Evolutionary conservation across 1,140 invertebrate species (phyloP).

Genomic region (Drosophila mojavensis): DNA sequence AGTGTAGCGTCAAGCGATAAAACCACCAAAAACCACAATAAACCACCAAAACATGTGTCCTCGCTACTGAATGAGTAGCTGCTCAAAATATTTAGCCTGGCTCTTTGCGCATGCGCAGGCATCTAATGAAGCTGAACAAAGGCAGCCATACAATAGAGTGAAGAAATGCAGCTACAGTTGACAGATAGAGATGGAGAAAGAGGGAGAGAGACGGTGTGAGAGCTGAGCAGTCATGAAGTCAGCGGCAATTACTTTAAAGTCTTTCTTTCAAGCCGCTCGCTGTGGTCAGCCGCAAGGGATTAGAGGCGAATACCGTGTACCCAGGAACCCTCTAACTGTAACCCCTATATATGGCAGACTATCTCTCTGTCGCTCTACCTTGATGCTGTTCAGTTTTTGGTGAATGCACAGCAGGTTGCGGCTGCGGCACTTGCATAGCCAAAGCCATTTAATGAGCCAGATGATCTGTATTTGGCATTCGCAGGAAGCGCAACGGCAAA

Average conservation of each 20-base stretch:
- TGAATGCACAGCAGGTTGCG: constrained; percentile 64
- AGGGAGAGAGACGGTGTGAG: too few relatives aligned
- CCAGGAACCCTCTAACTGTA: constrained; percentile 2
- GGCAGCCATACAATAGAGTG: constrained; percentile 19
- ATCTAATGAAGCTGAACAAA: constrained; percentile 36
- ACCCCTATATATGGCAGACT: constrained; percentile 1
- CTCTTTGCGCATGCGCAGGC: constrained; percentile 17
- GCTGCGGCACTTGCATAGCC: constrained; percentile 35
- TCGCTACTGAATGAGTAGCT: constrained; percentile 19
- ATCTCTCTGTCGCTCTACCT: background rate
- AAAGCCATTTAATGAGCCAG: constrained; percentile 80
- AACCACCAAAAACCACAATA: constrained; percentile 12
- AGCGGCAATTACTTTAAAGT: constrained; percentile 74
- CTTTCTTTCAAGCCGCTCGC: constrained; percentile 38
- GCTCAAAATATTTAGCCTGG: constrained; percentile 10
- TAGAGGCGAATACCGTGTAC: constrained; percentile 10
- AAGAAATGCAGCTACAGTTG: background rate
- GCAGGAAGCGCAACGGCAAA: constrained; percentile 44
- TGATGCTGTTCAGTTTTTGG: constrained; percentile 34
- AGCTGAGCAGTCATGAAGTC: constrained; percentile 74
- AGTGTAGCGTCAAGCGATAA: constrained; percentile 30
- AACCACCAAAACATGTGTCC: constrained; percentile 18
- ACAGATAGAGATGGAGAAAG: background rate
- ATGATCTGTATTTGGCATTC: constrained; percentile 67
- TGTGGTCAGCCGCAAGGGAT: constrained; percentile 52